Conservation (phyloP, 2,113 vertebrate species). For the Colius striatus region DNA sequence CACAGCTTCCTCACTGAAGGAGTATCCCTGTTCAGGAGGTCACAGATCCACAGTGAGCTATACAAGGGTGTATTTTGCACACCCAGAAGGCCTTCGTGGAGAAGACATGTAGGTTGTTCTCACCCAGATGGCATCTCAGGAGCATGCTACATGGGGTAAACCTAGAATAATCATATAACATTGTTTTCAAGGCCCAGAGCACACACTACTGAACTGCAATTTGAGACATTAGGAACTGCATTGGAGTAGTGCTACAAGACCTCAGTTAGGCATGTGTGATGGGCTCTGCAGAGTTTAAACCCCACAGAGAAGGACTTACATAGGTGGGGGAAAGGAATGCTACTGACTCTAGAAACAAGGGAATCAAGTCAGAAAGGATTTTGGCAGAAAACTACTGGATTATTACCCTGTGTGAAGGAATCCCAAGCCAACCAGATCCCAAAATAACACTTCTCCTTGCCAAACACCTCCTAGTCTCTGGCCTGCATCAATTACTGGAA, state of each 20-base stretch:
- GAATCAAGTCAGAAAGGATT: conserved; percentile 3
- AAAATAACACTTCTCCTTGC: not conserved
- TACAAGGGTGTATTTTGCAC: not conserved
- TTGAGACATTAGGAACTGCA: not conserved
- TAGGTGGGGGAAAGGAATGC: not conserved
- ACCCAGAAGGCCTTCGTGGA: not conserved
- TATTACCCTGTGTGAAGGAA: not conserved
- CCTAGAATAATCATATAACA: not conserved
- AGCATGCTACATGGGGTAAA: not conserved
- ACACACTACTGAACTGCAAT: conserved; percentile 55
- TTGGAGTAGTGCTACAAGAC: not conserved
- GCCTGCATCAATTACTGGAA: conserved; percentile 1
- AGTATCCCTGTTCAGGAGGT: not conserved
- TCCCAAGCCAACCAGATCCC: not conserved
- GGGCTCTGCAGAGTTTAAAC: not conserved
- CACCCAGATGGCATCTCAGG: not conserved
- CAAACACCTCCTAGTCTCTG: not conserved
- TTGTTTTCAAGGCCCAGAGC: conserved; percentile 57
- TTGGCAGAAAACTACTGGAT: not conserved
- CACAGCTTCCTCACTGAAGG: not conserved
- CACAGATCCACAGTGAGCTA: not conserved
- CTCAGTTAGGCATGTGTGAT: not conserved
- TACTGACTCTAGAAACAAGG: not conserved
- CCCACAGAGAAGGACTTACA: not conserved
- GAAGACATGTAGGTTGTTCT: not conserved